phyloP scores from a whole-genome alignment of 2,113 vertebrate species.

The Megaptera novaeangliae region DNA sequence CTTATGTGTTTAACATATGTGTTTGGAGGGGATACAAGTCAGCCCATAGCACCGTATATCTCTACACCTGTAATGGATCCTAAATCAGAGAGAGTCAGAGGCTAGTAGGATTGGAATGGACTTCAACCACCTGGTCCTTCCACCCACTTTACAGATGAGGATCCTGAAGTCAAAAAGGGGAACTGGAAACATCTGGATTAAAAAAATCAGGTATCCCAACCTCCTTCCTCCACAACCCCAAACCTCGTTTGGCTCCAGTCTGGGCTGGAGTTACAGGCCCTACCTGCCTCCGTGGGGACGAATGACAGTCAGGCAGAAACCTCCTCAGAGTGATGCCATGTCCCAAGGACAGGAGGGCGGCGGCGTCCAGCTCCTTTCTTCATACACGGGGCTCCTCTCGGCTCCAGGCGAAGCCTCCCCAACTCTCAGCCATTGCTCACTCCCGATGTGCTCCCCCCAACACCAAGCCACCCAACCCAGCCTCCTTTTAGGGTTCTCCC shows the following conservation, averaged over 20 bases:
- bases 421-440: neutral
- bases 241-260: neutral
- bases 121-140: neutral
- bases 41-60: neutral
- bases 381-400: accelerated
- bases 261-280: neutral
- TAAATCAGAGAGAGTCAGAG: neutral
- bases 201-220: neutral
- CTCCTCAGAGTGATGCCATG: accelerated
- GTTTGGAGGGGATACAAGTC: neutral
- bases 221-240: neutral
- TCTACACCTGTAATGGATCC: neutral
- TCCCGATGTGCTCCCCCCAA: neutral
- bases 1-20: neutral
- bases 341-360: neutral
- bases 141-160: neutral
- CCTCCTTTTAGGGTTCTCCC: neutral
- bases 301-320: neutral
- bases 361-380: neutral
- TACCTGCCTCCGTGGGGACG: accelerated
- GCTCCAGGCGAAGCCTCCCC: neutral
- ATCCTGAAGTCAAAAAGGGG: neutral
- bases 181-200: neutral
- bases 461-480: too few species aligned
- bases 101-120: neutral